Conservation (phyloP, 2,113 vertebrate genomes). For the Gadus macrocephalus region DNA sequence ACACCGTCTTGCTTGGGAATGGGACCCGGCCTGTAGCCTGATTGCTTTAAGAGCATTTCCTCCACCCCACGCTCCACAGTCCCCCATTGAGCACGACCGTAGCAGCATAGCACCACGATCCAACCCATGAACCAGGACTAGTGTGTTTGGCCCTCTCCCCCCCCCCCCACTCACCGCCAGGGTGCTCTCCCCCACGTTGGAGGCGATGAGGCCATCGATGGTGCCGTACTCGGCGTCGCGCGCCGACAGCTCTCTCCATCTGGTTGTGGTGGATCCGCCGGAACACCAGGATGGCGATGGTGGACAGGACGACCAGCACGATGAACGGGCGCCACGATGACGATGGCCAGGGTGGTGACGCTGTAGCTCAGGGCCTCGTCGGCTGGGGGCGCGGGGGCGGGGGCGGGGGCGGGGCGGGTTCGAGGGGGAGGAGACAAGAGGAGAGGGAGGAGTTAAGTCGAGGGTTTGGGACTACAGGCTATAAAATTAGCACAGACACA, state of each 20-base stretch:
- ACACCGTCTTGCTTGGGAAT: too few species aligned
- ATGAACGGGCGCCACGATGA: conserved; percentile 84
- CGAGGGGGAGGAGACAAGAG: background rate
- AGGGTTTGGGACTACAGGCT: too few species aligned
- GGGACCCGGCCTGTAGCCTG: too few species aligned
- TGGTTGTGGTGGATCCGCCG: conserved; percentile 85
- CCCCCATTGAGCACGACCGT: background rate
- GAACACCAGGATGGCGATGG: conserved; percentile 80
- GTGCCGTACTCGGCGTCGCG: conserved; percentile 94
- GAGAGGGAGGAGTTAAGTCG: too few species aligned
- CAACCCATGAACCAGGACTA: background rate
- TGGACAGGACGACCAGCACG: conserved; percentile 81
- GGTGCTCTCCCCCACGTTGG: conserved; percentile 96
- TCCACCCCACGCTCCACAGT: too few species aligned
- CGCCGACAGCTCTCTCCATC: conserved; percentile 87
- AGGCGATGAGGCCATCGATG: conserved; percentile 94
- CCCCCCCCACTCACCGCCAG: conserved; percentile 83
- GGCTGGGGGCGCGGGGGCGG: conserved; percentile 60
- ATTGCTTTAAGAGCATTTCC: too few species aligned
- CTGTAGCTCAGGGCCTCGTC: conserved; percentile 77
- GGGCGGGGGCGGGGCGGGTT: conserved; percentile 38
- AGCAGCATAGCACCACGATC: background rate
- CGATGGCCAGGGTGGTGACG: conserved; percentile 79
- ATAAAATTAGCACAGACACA: too few species aligned
- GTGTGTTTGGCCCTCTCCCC: background rate